Evolutionary conservation across 1,140 invertebrate species (phyloP), one percentile per base, ranked within the genome.

Genomic region (Caenorhabditis tropicalis): DNA sequence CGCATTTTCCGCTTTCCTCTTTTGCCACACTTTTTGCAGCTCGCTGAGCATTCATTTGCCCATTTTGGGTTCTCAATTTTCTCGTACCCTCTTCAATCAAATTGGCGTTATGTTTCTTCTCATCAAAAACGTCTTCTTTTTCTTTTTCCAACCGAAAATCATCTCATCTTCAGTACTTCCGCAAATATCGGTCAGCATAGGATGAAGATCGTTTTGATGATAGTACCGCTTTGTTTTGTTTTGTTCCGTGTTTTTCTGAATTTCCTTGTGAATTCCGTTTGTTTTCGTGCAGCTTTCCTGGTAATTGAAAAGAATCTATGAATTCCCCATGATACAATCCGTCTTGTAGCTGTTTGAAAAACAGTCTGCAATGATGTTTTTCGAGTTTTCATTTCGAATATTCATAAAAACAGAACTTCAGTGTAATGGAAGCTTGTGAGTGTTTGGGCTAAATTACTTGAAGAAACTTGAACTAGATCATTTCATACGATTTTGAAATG

Each of bases 1-100:
- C 65, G 65, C n/a, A n/a, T 74, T 74, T 74, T 74, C 65, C 65
- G 65, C 65, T 74, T 74, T 21, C 36, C 33, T 74, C 65, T 9
- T 74, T 74, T 43, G 36, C 65, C 65, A 56, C 24, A 56, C 53
- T 56, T 56, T 56, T 56, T 56, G 36, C 36, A 74, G 36, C 36
- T 74, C 65, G 33, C 29, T 24, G 36, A 74, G 65, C 65, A 74
- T 74, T 36, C 58, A 56, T 29, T 56, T 56, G 21, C 19, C 9
- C 36, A 2, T 7, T 2, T 33, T 19, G 31, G 31, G 21, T 65
- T 65, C 16, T 65, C 58, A 65, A 36, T 33, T 65, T 65, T 65
- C 31, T 33, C 36, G 21, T 65, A n/a, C 58, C 29, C 31, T 33
- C 9, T 56, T 24, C 7, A 19, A 56, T 56, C 24, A 27, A 6